Conservation (phyloP, 2,113 vertebrate species). For the Panurus biarmicus region DNA sequence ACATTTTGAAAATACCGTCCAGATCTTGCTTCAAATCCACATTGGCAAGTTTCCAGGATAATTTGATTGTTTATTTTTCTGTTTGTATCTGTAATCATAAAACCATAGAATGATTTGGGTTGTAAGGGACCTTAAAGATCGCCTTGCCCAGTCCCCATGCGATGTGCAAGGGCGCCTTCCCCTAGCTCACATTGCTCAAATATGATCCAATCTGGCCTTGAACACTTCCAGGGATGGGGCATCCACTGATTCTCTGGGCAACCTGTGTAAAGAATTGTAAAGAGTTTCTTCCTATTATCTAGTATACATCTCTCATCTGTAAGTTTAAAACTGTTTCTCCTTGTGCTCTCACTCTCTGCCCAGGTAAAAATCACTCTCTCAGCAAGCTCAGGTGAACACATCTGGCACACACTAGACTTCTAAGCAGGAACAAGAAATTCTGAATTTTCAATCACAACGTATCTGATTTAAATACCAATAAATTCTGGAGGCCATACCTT, state of each 20-base stretch:
- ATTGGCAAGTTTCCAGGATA: neutral
- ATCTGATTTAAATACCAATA: neutral
- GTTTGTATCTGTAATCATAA: neutral
- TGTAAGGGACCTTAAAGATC: neutral
- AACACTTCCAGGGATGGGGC: neutral
- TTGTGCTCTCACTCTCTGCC: neutral
- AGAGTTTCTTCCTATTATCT: neutral
- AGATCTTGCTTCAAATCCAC: neutral
- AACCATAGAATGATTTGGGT: neutral
- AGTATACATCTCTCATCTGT: neutral
- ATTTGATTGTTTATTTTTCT: neutral
- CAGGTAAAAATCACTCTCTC: neutral
- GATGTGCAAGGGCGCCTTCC: too few relatives aligned
- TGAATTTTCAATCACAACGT: neutral
- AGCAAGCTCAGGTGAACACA: neutral
- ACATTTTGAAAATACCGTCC: neutral
- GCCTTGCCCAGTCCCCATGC: fast-evolving
- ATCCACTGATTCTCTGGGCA: neutral
- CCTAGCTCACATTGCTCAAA: neutral
- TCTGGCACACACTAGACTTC: neutral
- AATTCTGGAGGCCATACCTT: neutral
- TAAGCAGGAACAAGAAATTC: neutral
- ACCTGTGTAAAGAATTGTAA: too few relatives aligned
- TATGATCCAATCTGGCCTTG: neutral
- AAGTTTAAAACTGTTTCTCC: neutral